A percentile compares a stretch with the other conserved stretches of the same genome.
These are phyloP conservation scores for Crax fasciolata DNA, from an alignment of 2,797 vertebrate species.

Conservation along the genomic window DNA sequence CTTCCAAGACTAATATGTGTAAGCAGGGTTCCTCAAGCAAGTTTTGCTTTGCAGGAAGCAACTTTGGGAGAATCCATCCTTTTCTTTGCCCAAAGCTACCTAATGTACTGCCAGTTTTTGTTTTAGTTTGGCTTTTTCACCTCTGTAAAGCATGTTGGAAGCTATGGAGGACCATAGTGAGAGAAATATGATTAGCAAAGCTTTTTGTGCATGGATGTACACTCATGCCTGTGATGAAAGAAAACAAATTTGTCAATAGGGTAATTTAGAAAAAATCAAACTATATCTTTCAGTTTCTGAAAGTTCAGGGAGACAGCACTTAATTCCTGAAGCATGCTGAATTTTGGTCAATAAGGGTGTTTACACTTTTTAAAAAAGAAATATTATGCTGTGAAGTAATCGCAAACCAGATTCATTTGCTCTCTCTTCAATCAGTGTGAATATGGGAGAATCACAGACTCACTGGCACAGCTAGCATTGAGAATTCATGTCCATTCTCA, in stretches of 20 bases:
- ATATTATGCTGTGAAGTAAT: not conserved
- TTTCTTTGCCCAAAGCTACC: constrained; percentile 23
- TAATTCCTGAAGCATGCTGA: not conserved
- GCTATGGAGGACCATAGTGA: not conserved
- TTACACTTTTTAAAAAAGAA: not conserved
- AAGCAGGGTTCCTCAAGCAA: constrained; percentile 26
- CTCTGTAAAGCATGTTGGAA: not conserved
- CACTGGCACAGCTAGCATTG: fast-evolving
- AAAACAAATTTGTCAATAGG: constrained; percentile 12
- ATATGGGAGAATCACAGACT: not conserved
- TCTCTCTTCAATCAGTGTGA: not conserved
- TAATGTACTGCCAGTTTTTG: not conserved
- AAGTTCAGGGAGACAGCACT: not conserved
- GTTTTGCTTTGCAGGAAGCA: constrained; percentile 39
- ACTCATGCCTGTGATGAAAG: not conserved
- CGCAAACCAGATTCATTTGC: not conserved
- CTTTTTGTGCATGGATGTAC: not conserved
- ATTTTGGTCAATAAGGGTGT: not conserved
- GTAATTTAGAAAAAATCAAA: not conserved
- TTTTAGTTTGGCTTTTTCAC: not conserved
- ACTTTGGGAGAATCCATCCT: constrained; percentile 24
- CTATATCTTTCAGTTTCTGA: not conserved
- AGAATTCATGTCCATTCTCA: not conserved
- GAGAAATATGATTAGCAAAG: constrained; percentile 16
- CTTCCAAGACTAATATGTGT: constrained; percentile 4